Conservation (phyloP, 1,140 invertebrate species). For the Neelides sp. region DNA sequence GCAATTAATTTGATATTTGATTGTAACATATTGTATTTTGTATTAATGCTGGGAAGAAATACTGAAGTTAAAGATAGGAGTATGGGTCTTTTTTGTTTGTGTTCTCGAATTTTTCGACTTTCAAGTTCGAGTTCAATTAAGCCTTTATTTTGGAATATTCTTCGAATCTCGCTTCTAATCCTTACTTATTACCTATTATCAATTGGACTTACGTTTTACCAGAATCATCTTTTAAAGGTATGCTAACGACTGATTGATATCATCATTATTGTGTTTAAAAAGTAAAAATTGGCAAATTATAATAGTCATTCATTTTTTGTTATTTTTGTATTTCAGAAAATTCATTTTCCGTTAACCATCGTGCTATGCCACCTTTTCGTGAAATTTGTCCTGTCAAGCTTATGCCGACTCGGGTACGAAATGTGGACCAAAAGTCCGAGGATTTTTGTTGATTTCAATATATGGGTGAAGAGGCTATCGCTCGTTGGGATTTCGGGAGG, state of each 20-base stretch:
- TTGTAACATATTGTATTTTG: too few species aligned
- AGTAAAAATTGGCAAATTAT: not conserved
- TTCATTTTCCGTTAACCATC: conserved; percentile 67
- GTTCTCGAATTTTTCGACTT: too few species aligned
- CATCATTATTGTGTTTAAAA: conserved; percentile 2
- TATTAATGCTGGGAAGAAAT: too few species aligned
- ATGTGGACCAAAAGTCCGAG: conserved; percentile 47
- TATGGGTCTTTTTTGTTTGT: too few species aligned
- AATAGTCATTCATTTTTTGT: conserved; percentile 7
- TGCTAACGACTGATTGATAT: conserved; percentile 31
- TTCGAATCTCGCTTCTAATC: conserved; percentile 46
- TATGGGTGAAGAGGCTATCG: conserved; percentile 48
- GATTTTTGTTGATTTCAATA: conserved; percentile 53
- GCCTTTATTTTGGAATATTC: conserved; percentile 34
- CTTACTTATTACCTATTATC: conserved; percentile 75
- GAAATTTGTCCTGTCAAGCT: conserved; percentile 62
- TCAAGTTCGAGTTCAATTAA: too few species aligned
- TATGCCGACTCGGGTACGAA: conserved; percentile 50
- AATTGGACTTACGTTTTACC: conserved; percentile 92
- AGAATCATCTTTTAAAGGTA: conserved; percentile 81
- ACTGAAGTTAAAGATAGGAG: too few species aligned
- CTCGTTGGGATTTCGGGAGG: conserved; percentile 79
- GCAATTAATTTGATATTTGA: too few species aligned
- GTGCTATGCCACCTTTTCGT: conserved; percentile 70
- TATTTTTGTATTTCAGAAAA: conserved; percentile 48